Base-by-base conservation (phyloP, 2,888 invertebrate species). In the Slavum lentiscoides region DNA sequence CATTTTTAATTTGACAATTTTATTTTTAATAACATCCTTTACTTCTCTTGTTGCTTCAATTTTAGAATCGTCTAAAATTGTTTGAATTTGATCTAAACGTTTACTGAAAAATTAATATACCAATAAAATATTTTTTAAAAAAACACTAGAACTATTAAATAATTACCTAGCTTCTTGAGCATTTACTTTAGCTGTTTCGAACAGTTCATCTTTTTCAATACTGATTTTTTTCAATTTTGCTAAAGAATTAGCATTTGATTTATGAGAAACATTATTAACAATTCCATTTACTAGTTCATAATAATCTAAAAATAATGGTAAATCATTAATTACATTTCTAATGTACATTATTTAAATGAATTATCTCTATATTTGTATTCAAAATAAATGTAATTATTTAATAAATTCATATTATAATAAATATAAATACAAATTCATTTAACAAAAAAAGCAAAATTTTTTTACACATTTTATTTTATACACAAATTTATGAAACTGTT, bases 121-220 rank as follows among this genome's bases (percentile, higher is more conserved):
- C 19, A 53, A 61, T 83, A 19, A 17, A 62, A 72, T 17, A 5
- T 55, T 64, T n/a, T n/a, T n/a, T n/a, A 37, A n/a, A 61, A 21
- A 39, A 69, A 53, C 37, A 70, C 6, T 30, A 21, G 0, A 66
- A 13, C 11, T 7, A 23, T 30, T 15, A 58, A 1, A 70, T 39
- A 70, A 77, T 83, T 83, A 87, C 84, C 87, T 87, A 8, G 92
- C 91, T 81, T 90, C 89, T 1, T 88, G 86, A 0, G 91, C 89
- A 13, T 90, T 89, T 0, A 89, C 88, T 84, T 91, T 90, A 0
- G 92, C 93, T 37, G 87, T 87, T 76, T 87, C 85, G 0, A 91
- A 85, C 0, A 89, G 86, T 1, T 86, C 84, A 73, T 91, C 89
- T 72, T 91, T 89, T 68, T 90, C 90, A 66, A 87, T 87, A 0